A percentile compares a stretch with the other conserved stretches of the same genome.
Conservation (phyloP, 1,140 invertebrate genomes). For the Drosophila triauraria region DNA sequence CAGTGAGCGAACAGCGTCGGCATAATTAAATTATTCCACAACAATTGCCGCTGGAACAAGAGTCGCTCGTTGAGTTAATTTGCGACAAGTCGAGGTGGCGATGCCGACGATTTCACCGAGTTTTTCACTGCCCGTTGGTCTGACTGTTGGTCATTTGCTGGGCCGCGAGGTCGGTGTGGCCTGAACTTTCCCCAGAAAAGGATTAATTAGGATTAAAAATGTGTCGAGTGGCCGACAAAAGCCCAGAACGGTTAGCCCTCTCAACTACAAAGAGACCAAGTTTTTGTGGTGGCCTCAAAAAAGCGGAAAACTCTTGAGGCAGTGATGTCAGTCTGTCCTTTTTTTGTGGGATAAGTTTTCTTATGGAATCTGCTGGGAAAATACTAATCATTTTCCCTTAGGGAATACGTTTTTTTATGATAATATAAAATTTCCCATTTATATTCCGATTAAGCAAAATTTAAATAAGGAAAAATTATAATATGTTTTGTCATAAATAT, state of each 20-base stretch:
- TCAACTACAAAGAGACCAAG: conserved; percentile 27
- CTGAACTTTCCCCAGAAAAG: conserved; percentile 47
- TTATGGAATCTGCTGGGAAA: neutral
- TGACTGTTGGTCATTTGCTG: conserved; percentile 34
- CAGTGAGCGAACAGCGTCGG: conserved; percentile 27
- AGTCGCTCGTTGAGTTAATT: conserved; percentile 79
- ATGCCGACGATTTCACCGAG: conserved; percentile 55
- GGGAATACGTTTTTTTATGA: too few relatives aligned
- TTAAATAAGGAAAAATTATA: too few relatives aligned
- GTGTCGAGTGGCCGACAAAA: conserved; percentile 43
- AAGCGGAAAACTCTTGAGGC: conserved; percentile 14
- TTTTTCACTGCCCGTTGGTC: conserved; percentile 35
- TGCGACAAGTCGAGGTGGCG: conserved; percentile 66
- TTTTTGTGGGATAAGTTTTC: neutral
- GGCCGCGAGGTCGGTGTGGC: neutral
- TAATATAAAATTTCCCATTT: too few relatives aligned
- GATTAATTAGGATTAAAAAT: conserved; percentile 74
- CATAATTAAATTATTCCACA: conserved; percentile 75
- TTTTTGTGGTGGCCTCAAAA: conserved; percentile 10
- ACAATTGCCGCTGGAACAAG: conserved; percentile 54
- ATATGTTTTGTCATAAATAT: too few relatives aligned
- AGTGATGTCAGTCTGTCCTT: conserved; percentile 3
- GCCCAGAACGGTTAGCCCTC: conserved; percentile 25
- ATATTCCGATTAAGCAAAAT: too few relatives aligned
- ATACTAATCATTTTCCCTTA: neutral